Evolutionary conservation across 2,888 invertebrate genomes (phyloP).

Genomic region (Pinctada fucata): DNA sequence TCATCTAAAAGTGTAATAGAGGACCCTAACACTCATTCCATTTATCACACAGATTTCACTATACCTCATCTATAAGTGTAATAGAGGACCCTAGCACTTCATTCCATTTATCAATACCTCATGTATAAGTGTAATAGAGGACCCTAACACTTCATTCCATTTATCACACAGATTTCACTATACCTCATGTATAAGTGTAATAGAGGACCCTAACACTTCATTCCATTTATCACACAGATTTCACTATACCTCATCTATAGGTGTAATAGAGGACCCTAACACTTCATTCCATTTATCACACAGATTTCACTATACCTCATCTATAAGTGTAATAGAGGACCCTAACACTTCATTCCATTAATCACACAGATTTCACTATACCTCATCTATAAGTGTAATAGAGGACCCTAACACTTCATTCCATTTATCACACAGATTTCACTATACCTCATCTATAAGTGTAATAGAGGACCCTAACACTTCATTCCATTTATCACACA

Average conservation of each 20-base stretch:
- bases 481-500: conserved; percentile 87
- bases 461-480: conserved; percentile 75
- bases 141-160: conserved; percentile 82
- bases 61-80: too few relatives aligned
- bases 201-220: conserved; percentile 75
- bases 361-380: too few relatives aligned
- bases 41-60: too few relatives aligned
- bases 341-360: conserved; percentile 84
- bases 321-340: conserved; percentile 75
- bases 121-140: conserved; percentile 76
- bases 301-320: too few relatives aligned
- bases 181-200: conserved; percentile 75
- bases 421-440: conserved; percentile 91
- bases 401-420: conserved; percentile 79
- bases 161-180: too few relatives aligned
- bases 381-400: conserved; percentile 75
- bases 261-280: conserved; percentile 74
- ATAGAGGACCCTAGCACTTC: conserved; percentile 76
- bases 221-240: conserved; percentile 91
- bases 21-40: conserved; percentile 82
- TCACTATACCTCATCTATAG: too few relatives aligned
- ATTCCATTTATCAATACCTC: conserved; percentile 90
- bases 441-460: too few relatives aligned
- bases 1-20: conserved; percentile 76
- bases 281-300: conserved; percentile 86